Evolutionary conservation across 1,140 invertebrate species (phyloP).

Genomic region (Heliothis subflexa): DNA sequence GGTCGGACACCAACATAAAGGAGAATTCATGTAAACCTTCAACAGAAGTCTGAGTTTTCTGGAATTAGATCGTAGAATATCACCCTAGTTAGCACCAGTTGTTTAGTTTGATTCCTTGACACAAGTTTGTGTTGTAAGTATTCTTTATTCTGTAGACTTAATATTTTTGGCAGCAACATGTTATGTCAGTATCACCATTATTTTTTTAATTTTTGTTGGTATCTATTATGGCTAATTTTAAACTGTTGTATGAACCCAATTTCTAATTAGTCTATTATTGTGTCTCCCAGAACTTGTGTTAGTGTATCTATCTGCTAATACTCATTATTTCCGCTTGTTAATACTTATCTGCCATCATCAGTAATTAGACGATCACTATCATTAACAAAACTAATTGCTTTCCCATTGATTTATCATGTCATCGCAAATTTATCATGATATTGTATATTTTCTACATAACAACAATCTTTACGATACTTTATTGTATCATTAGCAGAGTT

Average conservation of each 20-base stretch:
- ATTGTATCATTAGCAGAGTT: too few species aligned
- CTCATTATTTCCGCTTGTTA: neutral
- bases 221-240: too few species aligned
- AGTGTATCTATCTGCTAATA: neutral
- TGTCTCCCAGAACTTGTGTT: neutral
- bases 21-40: neutral
- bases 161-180: too few species aligned
- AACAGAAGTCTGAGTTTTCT: slow-evolving; percentile 3
- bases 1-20: neutral
- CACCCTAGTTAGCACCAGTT: slow-evolving; percentile 6
- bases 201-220: too few species aligned
- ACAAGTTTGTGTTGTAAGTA: too few species aligned
- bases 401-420: slow-evolving; percentile 1
- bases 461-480: neutral
- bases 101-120: too few species aligned
- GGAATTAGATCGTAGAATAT: neutral
- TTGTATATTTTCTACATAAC: neutral
- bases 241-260: too few species aligned
- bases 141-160: too few species aligned
- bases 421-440: neutral
- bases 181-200: too few species aligned
- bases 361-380: slow-evolving; percentile 13
- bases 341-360: neutral
- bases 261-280: neutral
- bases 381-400: slow-evolving; percentile 11